phyloP scores from a whole-genome alignment of 2,797 vertebrate genomes.

The Acanthornis magna region DNA sequence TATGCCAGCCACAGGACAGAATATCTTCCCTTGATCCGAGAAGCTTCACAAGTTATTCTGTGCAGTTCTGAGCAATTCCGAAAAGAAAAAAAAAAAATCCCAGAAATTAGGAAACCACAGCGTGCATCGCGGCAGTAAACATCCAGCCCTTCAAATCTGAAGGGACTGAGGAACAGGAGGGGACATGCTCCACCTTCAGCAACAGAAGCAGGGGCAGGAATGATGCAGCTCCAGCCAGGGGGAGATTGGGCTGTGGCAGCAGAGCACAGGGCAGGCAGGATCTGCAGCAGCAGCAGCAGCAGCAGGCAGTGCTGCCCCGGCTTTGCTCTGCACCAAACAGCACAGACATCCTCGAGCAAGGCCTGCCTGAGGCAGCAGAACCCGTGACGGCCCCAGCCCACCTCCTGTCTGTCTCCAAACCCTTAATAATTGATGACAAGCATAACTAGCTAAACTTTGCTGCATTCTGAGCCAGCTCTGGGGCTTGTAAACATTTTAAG shows the following conservation, averaged over 20 bases:
- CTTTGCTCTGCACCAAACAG: not conserved
- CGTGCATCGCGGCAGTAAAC: not conserved
- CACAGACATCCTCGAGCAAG: not conserved
- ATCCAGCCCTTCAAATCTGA: not conserved
- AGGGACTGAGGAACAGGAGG: not conserved
- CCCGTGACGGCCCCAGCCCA: not conserved
- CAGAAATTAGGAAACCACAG: not conserved
- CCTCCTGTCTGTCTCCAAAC: not conserved
- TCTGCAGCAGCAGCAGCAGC: not conserved
- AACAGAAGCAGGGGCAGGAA: not conserved
- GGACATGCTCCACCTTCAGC: not conserved
- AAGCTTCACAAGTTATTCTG: not conserved
- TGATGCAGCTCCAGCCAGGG: not conserved
- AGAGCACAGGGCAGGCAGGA: not conserved
- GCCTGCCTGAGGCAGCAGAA: constrained; percentile 18
- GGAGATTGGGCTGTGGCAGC: fast-evolving
- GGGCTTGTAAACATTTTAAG: constrained; percentile 23
- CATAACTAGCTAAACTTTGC: constrained; percentile 11
- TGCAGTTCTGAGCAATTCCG: not conserved
- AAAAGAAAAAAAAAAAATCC: not conserved
- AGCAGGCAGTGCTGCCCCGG: not conserved
- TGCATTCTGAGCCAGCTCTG: not conserved
- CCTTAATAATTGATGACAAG: constrained; percentile 27
- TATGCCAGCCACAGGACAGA: not conserved
- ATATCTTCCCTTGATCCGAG: not conserved